Base-by-base conservation (phyloP, 2,113 vertebrate species). In the Menura novaehollandiae region DNA sequence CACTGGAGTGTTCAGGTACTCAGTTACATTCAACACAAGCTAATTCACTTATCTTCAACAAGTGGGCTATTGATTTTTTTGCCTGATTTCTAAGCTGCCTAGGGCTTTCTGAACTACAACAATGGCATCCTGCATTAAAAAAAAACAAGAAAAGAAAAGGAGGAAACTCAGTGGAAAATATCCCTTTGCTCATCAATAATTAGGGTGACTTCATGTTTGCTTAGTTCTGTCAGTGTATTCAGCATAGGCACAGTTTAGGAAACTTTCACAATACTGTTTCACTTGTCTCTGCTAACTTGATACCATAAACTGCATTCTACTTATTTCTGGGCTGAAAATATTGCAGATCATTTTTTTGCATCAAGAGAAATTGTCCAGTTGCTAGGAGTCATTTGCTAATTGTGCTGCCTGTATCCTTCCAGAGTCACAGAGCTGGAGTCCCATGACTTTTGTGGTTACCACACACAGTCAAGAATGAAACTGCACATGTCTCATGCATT, bases 61-160 rank as follows among this genome's bases (percentile, higher is more conserved):
- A 98, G 98, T 98, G 96, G 97, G 94, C 97, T 98, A 98, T 98
- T 98, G 98, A 98, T 98, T 98, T 98, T 98, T 97, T 96, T 96
- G 95, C 96, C 96, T 96, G 96, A 98, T 98, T 98, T 97, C 97
- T 98, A 97, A 97, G 97, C 94, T 98, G 97, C 98, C 97, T 9
- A 19, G 94, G 98, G 97, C 97, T 97, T 98, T 98, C 95, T 97
- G 95, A 97, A 97, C 59, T 93, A 96, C 97, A 97, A 97, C 97
- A 98, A 97, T 93, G 96, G 96, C 77, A 77, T 96, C 93, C 93
- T 91, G 83, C 93, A 79, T 60, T 92, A 74, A 88, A 76, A 78
- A 68, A 17, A 39, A 44, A 43, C 35, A 63, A 49, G 76, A 43
- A 37, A 76, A 15, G n/a, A 23, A 32, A 24, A 4, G 3, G 16